Conservation (phyloP, 2,113 vertebrate species). For the Sinocyclocheilus maitianheensis region DNA sequence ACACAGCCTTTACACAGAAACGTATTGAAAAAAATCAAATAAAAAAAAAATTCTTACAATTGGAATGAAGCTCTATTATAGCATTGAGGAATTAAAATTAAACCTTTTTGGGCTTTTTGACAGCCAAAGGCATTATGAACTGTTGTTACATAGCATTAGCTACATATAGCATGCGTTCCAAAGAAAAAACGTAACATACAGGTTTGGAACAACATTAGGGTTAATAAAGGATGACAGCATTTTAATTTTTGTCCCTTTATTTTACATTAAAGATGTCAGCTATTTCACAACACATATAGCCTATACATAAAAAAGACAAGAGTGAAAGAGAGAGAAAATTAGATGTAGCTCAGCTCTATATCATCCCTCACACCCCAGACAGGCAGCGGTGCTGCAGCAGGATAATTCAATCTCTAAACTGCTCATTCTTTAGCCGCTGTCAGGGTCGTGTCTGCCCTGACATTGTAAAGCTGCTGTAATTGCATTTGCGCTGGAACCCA, state of each 20-base stretch:
- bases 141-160: background rate
- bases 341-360: constrained; percentile 19
- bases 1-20: background rate
- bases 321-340: constrained; percentile 20
- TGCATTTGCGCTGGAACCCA: constrained; percentile 71
- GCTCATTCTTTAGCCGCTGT: constrained; percentile 71
- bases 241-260: background rate
- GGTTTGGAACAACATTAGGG: background rate
- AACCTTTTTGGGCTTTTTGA: background rate
- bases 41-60: background rate
- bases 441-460: constrained; percentile 70
- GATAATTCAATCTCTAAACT: constrained; percentile 73
- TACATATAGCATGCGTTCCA: background rate
- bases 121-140: background rate
- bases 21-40: background rate
- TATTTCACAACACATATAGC: background rate
- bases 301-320: background rate
- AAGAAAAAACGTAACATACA: background rate
- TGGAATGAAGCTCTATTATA: background rate
- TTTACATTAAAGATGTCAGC: constrained; percentile 10
- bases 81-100: background rate
- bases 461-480: constrained; percentile 75
- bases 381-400: constrained; percentile 61
- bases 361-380: constrained; percentile 47
- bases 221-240: background rate